A percentile compares a stretch with the other conserved stretches of the same genome.
These are phyloP conservation scores for Corynorhinus townsendii DNA, from an alignment of 2,113 vertebrate genomes.

Conservation along the genomic window DNA sequence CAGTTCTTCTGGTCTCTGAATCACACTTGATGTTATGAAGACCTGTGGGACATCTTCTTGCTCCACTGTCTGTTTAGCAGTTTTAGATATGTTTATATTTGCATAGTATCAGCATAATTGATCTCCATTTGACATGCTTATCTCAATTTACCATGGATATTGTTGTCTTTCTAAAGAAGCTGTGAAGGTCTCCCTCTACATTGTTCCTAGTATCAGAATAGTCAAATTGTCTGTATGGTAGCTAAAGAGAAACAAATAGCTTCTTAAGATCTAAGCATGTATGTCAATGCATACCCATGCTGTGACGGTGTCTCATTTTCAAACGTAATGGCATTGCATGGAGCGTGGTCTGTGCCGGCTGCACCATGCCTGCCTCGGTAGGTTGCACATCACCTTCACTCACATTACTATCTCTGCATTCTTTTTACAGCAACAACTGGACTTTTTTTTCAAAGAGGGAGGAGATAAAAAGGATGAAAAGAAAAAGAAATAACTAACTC, in stretches of 20 bases:
- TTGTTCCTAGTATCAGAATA: not conserved
- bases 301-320: slow-evolving; percentile 42
- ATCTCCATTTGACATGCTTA: not conserved
- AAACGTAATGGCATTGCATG: not conserved
- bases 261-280: not conserved
- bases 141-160: not conserved
- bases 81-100: not conserved
- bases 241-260: not conserved
- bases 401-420: not conserved
- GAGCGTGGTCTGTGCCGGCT: not conserved
- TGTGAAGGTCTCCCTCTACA: not conserved
- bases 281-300: not conserved
- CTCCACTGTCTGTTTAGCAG: not conserved
- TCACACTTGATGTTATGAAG: not conserved
- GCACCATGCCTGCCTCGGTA: not conserved
- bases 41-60: not conserved
- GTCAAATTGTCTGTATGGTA: not conserved
- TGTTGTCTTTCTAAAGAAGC: not conserved
- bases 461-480: not conserved
- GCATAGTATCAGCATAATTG: not conserved
- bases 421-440: slow-evolving; percentile 6
- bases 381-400: not conserved
- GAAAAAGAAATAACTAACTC: not conserved
- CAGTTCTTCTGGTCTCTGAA: rapidly evolving
- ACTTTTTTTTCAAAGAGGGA: not conserved